These are phyloP conservation scores for Beroe ovata DNA, from an alignment of 37 sponge, comb jelly and placozoan species.

Conservation along the genomic window DNA sequence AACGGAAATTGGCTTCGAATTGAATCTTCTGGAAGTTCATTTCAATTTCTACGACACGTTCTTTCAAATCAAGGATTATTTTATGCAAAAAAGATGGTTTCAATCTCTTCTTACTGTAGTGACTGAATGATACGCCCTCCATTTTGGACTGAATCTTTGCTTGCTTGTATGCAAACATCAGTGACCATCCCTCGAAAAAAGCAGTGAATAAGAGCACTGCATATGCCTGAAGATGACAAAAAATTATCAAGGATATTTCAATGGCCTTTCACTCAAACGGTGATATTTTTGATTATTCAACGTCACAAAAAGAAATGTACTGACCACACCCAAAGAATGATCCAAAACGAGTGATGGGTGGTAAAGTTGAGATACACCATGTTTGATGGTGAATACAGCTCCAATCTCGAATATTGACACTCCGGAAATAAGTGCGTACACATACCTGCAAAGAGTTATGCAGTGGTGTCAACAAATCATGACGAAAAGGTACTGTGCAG, in stretches of 20 bases:
- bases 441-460: constrained; percentile 72
- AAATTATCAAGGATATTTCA: too few species aligned
- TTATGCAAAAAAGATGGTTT: too few species aligned
- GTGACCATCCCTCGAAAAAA: constrained; percentile 46
- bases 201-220: constrained; percentile 44
- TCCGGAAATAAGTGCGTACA: constrained; percentile 96
- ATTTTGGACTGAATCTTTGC: constrained; percentile 56
- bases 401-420: constrained; percentile 97
- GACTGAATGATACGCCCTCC: constrained; percentile 30
- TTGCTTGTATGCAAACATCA: constrained; percentile 23
- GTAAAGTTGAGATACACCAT: constrained; percentile 81
- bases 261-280: too few species aligned
- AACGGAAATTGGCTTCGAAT: too few species aligned
- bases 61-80: too few species aligned
- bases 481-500: too few species aligned
- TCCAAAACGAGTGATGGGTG: constrained; percentile 77
- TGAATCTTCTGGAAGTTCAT: too few species aligned
- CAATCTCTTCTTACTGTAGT: constrained; percentile 57
- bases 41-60: too few species aligned
- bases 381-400: constrained; percentile 88
- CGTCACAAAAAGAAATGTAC: neutral
- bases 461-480: too few species aligned
- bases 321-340: constrained; percentile 78
- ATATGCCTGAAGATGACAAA: constrained; percentile 29
- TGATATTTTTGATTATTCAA: neutral